These are phyloP conservation scores for Synanceia verrucosa DNA, from an alignment of 2,797 vertebrate species.

Conservation along the genomic window DNA sequence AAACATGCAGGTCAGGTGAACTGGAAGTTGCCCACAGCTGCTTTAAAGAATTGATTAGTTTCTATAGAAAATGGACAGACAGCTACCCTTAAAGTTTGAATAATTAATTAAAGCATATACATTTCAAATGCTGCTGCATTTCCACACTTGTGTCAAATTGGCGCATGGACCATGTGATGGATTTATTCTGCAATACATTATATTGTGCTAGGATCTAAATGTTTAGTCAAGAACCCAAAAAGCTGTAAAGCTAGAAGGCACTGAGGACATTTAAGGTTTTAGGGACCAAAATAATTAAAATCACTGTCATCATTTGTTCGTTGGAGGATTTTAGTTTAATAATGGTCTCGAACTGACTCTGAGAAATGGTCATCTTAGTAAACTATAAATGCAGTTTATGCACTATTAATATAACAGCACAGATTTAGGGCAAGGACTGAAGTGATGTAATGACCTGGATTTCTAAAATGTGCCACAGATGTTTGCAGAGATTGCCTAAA, in stretches of 20 bases:
- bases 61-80: not conserved
- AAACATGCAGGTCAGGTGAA: not conserved
- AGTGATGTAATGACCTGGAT: conserved; percentile 53
- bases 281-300: not conserved
- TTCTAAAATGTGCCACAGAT: conserved; percentile 51
- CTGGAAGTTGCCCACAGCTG: not conserved
- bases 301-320: not conserved
- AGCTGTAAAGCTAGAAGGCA: not conserved
- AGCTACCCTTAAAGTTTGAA: too few species aligned
- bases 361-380: not conserved
- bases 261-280: too few species aligned
- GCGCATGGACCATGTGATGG: too few species aligned
- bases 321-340: conserved; percentile 1
- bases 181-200: not conserved
- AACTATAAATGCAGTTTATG: conserved; percentile 5
- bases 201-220: not conserved
- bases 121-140: too few species aligned
- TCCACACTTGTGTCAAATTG: too few species aligned
- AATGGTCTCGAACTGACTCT: conserved; percentile 6
- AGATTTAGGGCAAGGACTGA: conserved; percentile 28
- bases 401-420: conserved; percentile 13
- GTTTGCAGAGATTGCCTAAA: conserved; percentile 47
- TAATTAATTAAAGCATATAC: too few species aligned
- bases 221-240: not conserved
- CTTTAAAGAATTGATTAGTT: not conserved